Conservation (phyloP, 2,113 vertebrate species). For the Dromas ardeola region DNA sequence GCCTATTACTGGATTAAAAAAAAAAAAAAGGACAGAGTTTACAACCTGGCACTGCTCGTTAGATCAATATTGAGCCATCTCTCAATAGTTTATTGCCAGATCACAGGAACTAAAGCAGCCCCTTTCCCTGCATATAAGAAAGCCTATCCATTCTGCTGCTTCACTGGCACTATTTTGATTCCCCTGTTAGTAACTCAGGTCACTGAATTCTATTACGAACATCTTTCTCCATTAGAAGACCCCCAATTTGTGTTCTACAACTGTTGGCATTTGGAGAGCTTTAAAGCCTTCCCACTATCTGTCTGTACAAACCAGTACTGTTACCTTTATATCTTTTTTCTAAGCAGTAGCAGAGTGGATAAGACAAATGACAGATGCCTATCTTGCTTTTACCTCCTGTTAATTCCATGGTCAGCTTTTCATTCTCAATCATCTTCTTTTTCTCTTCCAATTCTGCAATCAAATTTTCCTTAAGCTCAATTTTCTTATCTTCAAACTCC, state of each 20-base stretch:
- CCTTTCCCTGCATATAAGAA: background rate
- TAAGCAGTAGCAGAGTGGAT: background rate
- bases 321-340: background rate
- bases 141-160: background rate
- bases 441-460: constrained; percentile 98
- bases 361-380: background rate
- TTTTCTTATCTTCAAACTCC: constrained; percentile 99
- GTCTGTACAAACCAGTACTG: background rate
- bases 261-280: background rate
- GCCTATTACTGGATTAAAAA: background rate
- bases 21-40: background rate
- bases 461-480: constrained; percentile 96
- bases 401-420: constrained; percentile 97
- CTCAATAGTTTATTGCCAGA: background rate
- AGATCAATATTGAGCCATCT: background rate
- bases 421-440: constrained; percentile 99
- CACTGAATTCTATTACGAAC: background rate
- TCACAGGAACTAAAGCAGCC: background rate
- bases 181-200: background rate
- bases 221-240: background rate
- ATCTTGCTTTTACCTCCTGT: constrained; percentile 85
- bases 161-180: background rate
- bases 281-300: background rate
- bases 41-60: background rate
- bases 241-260: background rate